Conservation (phyloP, 1,140 invertebrate species). For the Melipona quadrifasciata region DNA sequence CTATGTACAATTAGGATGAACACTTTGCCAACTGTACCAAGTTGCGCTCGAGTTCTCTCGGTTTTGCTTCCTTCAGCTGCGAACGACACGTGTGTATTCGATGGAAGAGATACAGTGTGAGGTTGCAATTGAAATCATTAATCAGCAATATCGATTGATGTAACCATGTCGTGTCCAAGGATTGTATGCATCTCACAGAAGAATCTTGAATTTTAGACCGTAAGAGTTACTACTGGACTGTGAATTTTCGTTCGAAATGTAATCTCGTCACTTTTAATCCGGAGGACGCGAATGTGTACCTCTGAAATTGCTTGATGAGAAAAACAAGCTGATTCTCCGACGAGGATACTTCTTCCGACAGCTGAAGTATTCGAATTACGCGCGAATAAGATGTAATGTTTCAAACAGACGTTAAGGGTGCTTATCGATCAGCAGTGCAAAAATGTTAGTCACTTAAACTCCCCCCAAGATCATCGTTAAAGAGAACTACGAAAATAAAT, state of each 20-base stretch:
- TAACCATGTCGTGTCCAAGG: background rate
- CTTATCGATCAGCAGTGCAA: background rate
- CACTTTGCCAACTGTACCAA: slow-evolving; percentile 5
- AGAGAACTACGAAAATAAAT: slow-evolving; percentile 25
- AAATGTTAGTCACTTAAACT: background rate
- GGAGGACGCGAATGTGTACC: background rate
- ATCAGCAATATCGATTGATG: background rate
- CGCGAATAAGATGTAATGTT: background rate
- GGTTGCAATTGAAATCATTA: background rate
- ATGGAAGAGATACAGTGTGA: background rate
- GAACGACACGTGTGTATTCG: slow-evolving; percentile 18
- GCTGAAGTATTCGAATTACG: background rate
- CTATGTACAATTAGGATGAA: slow-evolving; percentile 22
- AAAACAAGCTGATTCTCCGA: background rate
- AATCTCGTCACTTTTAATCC: background rate
- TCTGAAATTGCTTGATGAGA: background rate
- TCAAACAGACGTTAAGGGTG: background rate
- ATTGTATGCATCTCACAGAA: background rate
- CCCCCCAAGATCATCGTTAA: background rate
- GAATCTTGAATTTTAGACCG: background rate
- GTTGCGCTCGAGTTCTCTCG: background rate
- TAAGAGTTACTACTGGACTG: background rate
- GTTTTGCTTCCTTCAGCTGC: slow-evolving; percentile 24
- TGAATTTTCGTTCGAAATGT: background rate
- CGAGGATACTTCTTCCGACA: background rate